Evolutionary conservation across 2,113 vertebrate genomes (phyloP).

Genomic region (Tautogolabrus adspersus): DNA sequence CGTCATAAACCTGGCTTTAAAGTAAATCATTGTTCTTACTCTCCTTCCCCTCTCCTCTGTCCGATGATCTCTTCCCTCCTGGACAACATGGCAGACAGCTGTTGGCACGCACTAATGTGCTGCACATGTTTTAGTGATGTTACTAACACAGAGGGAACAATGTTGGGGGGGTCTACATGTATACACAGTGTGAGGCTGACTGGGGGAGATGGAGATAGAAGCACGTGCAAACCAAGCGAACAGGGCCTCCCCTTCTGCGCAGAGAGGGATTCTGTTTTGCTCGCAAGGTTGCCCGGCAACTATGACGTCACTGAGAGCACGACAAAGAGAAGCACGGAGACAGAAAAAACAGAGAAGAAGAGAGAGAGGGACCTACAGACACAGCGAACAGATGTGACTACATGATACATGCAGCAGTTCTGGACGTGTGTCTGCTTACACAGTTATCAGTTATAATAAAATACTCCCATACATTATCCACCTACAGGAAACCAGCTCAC

Average conservation of each 20-base stretch:
- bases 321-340: constrained; percentile 58
- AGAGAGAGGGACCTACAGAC: constrained; percentile 22
- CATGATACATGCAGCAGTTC: not conserved
- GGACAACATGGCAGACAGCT: constrained; percentile 3
- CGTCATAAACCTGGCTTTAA: not conserved
- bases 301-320: constrained; percentile 75
- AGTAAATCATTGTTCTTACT: not conserved
- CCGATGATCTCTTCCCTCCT: constrained; percentile 4
- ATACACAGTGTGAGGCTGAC: constrained; percentile 4
- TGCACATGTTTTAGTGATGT: constrained; percentile 26
- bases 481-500: no score
- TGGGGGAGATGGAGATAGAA: constrained; percentile 1
- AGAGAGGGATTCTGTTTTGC: constrained; percentile 85
- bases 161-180: constrained; percentile 16
- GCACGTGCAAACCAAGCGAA: constrained; percentile 60
- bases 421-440: not conserved
- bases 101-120: constrained; percentile 30
- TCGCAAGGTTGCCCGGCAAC: constrained; percentile 80
- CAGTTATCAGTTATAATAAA: no score
- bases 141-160: constrained; percentile 11
- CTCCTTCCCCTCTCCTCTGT: not conserved
- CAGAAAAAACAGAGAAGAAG: constrained; percentile 1
- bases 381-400: constrained; percentile 31
- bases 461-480: no score
- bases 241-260: constrained; percentile 71